Evolutionary conservation across 1,140 invertebrate genomes (phyloP), one percentile per base, ranked within the genome.

Genomic region (Apis florea): DNA sequence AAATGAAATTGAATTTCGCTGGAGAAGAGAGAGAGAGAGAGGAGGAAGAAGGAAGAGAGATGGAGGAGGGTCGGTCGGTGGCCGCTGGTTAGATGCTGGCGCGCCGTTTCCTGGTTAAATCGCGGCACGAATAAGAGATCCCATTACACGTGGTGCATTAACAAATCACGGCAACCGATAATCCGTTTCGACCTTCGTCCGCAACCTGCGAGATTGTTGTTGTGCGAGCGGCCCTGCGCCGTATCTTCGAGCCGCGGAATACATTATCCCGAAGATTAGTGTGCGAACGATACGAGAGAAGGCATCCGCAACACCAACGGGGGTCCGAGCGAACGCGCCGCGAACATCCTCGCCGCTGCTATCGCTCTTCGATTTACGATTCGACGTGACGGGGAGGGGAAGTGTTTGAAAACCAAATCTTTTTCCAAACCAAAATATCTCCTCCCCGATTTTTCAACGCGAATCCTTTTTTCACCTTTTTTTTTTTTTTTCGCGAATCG

Each of bases 221-320:
- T 77, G 85, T 69, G 78, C 85, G 66, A 72, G 87, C 84, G 78
- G 79, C 79, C 77, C 71, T 77, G 68, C 78, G 81, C 79, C 69
- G 86, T 88, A 87, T 88, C 86, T 87, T 85, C 80, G 77, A 79
- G 69, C 61, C 61, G 80, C 76, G 75, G 88, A 90, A 90, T 89
- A 90, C 83, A 90, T 90, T 90, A 90, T 85, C 85, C 71, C 74
- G 85, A 88, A 90, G 90, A 90, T 90, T 89, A 89, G 89, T 90
- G 90, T 90, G 90, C 88, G 88, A 90, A 89, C 87, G 87, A 84
- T 86, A 90, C 82, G 75, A 84, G 85, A 88, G 72, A 82, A 86
- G 85, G 77, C 78, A 87, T 69, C 85, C 73, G 61, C 83, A 76
- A 61, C 85, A 81, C 61, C 75, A 75, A 69, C 21, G 72, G 71